A percentile compares a stretch with the other conserved stretches of the same genome.
These are phyloP conservation scores for Etheostoma perlongum DNA, from an alignment of 2,797 vertebrate species.

Conservation along the genomic window DNA sequence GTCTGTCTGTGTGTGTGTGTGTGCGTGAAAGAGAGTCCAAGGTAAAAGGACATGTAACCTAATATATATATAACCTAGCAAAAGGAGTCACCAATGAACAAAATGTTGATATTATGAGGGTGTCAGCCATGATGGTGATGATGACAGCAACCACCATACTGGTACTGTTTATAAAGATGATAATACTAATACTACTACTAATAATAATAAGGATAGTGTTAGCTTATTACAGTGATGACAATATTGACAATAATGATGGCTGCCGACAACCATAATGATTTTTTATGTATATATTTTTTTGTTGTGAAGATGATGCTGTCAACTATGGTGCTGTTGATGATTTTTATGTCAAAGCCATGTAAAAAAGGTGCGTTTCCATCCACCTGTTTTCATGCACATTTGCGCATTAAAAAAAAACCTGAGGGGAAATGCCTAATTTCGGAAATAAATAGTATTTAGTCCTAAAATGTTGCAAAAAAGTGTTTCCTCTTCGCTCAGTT, in stretches of 20 bases:
- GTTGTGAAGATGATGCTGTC: not conserved
- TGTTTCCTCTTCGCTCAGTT: too few relatives aligned
- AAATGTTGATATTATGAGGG: not conserved
- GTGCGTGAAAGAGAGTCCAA: not conserved
- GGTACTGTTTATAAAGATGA: not conserved
- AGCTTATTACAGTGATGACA: not conserved
- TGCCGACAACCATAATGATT: too few relatives aligned
- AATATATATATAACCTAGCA: conserved; percentile 9
- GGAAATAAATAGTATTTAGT: too few relatives aligned
- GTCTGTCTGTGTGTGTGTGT: conserved; percentile 7
- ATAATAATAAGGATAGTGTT: too few relatives aligned
- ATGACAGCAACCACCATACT: not conserved
- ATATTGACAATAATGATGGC: not conserved
- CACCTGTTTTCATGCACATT: too few relatives aligned
- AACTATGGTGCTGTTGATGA: not conserved
- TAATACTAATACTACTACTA: not conserved
- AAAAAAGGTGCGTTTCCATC: too few relatives aligned
- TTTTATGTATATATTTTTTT: too few relatives aligned
- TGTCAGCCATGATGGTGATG: too few relatives aligned
- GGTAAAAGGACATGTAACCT: not conserved
- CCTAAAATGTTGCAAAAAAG: too few relatives aligned
- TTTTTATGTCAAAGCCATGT: not conserved
- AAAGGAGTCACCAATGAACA: not conserved
- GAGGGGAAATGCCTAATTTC: too few relatives aligned
- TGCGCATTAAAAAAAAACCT: too few relatives aligned